Evolutionary conservation across 2,888 invertebrate genomes (phyloP).

Genomic region (Nysson spinosus): DNA sequence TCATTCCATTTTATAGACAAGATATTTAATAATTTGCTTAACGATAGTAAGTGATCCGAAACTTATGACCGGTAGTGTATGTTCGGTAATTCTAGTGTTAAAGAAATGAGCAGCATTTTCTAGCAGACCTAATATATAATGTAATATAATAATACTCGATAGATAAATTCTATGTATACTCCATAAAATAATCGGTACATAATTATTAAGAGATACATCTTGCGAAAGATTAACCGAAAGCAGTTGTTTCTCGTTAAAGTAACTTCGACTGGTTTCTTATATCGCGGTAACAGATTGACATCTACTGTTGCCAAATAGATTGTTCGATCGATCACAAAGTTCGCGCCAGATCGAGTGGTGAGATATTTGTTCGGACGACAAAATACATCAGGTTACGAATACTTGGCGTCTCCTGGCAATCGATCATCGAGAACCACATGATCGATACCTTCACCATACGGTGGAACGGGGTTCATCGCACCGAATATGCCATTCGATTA

Average conservation of each 20-base stretch:
- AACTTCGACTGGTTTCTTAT: constrained; percentile 36
- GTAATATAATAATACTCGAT: too few relatives aligned
- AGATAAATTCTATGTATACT: neutral
- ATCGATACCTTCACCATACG: constrained; percentile 55
- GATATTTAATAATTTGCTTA: too few relatives aligned
- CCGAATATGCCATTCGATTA: constrained; percentile 40
- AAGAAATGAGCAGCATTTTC: too few relatives aligned
- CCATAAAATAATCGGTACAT: too few relatives aligned
- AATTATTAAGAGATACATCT: constrained; percentile 30
- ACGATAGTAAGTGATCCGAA: too few relatives aligned
- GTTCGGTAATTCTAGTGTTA: too few relatives aligned
- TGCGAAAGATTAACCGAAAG: constrained; percentile 41
- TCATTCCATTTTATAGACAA: too few relatives aligned
- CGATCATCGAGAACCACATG: constrained; percentile 56
- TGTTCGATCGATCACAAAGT: constrained; percentile 61
- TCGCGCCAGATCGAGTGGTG: constrained; percentile 57
- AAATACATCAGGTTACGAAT: constrained; percentile 52
- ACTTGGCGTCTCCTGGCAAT: constrained; percentile 52
- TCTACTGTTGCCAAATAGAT: constrained; percentile 57
- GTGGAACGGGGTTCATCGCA: constrained; percentile 30
- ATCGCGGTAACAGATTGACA: constrained; percentile 58
- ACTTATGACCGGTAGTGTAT: too few relatives aligned
- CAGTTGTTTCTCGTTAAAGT: constrained; percentile 45
- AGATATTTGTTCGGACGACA: constrained; percentile 59
- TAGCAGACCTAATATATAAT: too few relatives aligned